Conservation (phyloP, 1,140 invertebrate genomes). For the Charaxes varanes region DNA sequence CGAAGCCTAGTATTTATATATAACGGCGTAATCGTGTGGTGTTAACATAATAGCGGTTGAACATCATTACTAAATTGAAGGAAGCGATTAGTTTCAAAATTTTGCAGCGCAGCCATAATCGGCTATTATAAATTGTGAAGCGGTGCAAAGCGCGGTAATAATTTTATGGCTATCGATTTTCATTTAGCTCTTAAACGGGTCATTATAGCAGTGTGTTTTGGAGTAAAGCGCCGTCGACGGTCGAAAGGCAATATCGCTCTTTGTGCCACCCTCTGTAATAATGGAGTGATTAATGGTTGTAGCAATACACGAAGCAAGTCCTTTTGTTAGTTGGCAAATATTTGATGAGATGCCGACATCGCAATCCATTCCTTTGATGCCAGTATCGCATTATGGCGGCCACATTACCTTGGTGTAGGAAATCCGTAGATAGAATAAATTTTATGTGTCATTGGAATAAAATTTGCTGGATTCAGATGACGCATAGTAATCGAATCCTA, state of each 20-base stretch:
- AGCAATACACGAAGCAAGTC: slow-evolving; percentile 41
- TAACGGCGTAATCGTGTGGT: neutral
- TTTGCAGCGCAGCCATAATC: slow-evolving; percentile 14
- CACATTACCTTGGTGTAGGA: too few relatives aligned
- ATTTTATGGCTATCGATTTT: slow-evolving; percentile 31
- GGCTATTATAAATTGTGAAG: slow-evolving; percentile 19
- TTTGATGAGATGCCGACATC: slow-evolving; percentile 41
- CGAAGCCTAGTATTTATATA: slow-evolving; percentile 10
- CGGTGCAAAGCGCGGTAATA: slow-evolving; percentile 20
- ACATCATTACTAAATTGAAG: slow-evolving; percentile 5
- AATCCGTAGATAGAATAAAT: slow-evolving; percentile 2
- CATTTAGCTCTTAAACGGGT: slow-evolving; percentile 49
- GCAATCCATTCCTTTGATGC: slow-evolving; percentile 43
- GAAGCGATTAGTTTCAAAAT: slow-evolving; percentile 10
- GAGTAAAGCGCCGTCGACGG: slow-evolving; percentile 34
- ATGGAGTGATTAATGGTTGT: slow-evolving; percentile 57
- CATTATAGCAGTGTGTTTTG: slow-evolving; percentile 45
- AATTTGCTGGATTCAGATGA: too few relatives aligned
- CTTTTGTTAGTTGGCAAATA: slow-evolving; percentile 58
- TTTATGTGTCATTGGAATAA: too few relatives aligned
- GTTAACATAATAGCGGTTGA: too few relatives aligned
- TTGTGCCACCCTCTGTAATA: slow-evolving; percentile 44
- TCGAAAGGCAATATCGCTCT: slow-evolving; percentile 52
- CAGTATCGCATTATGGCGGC: slow-evolving; percentile 18
- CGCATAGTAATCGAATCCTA: too few relatives aligned